Evolutionary conservation across 2,888 invertebrate species (phyloP).

Genomic region (Rhopalosiphum nymphaeae): DNA sequence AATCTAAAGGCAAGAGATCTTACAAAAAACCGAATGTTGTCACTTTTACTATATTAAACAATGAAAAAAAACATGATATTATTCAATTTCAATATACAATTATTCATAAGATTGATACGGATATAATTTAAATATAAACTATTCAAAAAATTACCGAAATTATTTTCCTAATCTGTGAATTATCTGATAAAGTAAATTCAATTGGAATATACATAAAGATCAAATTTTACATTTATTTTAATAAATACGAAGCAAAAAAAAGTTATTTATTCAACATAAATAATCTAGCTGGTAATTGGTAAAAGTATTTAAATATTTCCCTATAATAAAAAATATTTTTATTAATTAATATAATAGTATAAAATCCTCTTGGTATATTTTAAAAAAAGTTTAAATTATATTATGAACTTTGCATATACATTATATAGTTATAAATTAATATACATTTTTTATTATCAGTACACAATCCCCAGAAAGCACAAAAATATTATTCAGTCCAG

Average conservation of each 20-base stretch:
- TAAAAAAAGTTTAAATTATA: no score
- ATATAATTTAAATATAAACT: neutral
- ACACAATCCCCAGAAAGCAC: neutral
- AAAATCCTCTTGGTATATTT: no score
- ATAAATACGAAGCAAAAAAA: neutral
- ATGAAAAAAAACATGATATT: no score
- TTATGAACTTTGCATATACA: no score
- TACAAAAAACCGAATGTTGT: neutral
- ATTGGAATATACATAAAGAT: neutral
- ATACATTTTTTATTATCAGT: neutral
- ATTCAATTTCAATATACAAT: no score
- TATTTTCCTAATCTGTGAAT: neutral
- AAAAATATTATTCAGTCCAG: neutral
- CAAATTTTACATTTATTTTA: neutral
- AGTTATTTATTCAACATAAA: no score
- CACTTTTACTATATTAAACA: neutral
- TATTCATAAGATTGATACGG: no score
- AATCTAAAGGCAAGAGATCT: neutral
- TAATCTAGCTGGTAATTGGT: no score
- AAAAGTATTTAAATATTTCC: no score
- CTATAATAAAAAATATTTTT: no score
- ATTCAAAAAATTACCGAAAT: neutral
- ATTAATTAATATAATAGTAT: no score
- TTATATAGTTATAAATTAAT: neutral
- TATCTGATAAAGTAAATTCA: neutral